Evolutionary conservation across 2,888 invertebrate genomes (phyloP), one percentile per base, ranked within the genome.

Genomic region (Perizoma affinitatum): DNA sequence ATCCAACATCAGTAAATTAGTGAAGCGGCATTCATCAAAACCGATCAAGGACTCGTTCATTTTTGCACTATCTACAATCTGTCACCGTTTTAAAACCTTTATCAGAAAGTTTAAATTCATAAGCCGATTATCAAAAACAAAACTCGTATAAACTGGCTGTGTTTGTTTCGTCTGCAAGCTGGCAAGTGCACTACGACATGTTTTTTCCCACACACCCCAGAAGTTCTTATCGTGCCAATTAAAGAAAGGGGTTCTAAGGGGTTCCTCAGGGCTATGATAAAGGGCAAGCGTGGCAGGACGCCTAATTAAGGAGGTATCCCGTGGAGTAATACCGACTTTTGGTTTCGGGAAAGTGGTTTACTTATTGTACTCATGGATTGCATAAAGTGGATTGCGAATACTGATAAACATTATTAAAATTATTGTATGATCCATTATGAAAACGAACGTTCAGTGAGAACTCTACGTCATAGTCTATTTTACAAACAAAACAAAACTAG

Each of bases 141-240:
- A 45, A 47, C 45, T 35, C 35, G 11, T 35, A 34, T 45, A 41
- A 41, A 52, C 52, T 44, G 38, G 38, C 22, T 56, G 10, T 10
- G 6, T 41, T n/a, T 34, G n/a, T n/a, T 9, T 44, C 8, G n/a
- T 7, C 34, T 10, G 33, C 46, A 43, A 54, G 72, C 70, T 83
- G 82, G 86, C 87, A 88, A 90, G 77, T 87, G 88, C 76, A 78
- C 72, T 66, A 35, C 61, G 65, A 63, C 55, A 58, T 66, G 66
- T 76, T 76, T 66, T 75, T 90, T 91, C 90, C 84, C 90, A 89
- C 86, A 88, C 84, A 69, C 86, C 86, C 88, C 82, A 81, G 75
- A 76, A 79, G 78, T 88, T 89, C 89, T 90, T 91, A 91, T 90
- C 90, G 81, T 86, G 91, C 88, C 91, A 91, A 91, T 91, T 91